A percentile compares a stretch with the other conserved stretches of the same genome.
Conservation (phyloP, 2,888 invertebrate genomes). For the Bombyx huttoni region DNA sequence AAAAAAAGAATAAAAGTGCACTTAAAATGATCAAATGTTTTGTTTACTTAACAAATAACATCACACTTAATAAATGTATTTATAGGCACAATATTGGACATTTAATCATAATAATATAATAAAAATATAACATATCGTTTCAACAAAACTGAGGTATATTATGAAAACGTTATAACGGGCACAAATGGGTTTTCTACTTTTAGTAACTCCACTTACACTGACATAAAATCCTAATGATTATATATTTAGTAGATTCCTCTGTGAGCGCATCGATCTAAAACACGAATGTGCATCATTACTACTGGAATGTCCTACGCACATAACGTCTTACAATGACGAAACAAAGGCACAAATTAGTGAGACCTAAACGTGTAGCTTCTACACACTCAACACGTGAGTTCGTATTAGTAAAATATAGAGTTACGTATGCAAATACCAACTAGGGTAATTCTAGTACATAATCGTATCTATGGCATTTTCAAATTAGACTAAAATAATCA, state of each 20-base stretch:
- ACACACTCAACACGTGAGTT: constrained; percentile 42
- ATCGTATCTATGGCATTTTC: constrained; percentile 69
- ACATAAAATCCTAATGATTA: neutral
- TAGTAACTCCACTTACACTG: neutral
- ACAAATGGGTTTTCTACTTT: constrained; percentile 1
- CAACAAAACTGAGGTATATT: constrained; percentile 46
- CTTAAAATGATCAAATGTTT: constrained; percentile 5
- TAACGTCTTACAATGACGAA: constrained; percentile 43
- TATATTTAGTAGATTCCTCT: neutral
- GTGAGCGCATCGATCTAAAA: constrained; percentile 4
- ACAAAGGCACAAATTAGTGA: constrained; percentile 66
- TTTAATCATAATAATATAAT: constrained; percentile 29
- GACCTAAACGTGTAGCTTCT: constrained; percentile 46
- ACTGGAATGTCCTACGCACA: constrained; percentile 50
- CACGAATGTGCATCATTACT: constrained; percentile 42
- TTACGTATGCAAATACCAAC: constrained; percentile 36
- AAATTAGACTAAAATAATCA: constrained; percentile 73
- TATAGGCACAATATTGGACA: constrained; percentile 64
- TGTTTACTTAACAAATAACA: constrained; percentile 51
- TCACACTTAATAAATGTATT: constrained; percentile 35
- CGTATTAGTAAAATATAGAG: constrained; percentile 35
- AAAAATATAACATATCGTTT: constrained; percentile 28
- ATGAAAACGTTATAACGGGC: constrained; percentile 1
- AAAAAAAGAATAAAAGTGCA: constrained; percentile 2
- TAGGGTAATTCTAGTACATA: constrained; percentile 28